Evolutionary conservation across 2,888 invertebrate genomes (phyloP), one percentile per base, ranked within the genome.

Genomic region (Chloroclysta siterata): DNA sequence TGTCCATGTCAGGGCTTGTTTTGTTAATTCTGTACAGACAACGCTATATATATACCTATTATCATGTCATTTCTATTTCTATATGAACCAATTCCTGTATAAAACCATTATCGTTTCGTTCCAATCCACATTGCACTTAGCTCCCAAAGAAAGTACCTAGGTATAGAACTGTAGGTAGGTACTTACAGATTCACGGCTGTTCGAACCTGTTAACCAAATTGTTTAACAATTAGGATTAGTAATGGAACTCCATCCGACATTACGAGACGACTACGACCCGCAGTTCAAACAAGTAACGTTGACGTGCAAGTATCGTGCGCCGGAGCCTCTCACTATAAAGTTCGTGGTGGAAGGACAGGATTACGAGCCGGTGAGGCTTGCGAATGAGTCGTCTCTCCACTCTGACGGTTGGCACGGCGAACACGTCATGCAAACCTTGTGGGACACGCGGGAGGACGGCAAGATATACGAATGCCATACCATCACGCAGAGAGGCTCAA

Each of bases 221-320:
- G 57, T 63, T 69, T 63, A 72, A 63, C 65, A 72, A 63, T 65
- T 88, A 91, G 91, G 90, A 71, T 78, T 90, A 72, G 73, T 89
- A 66, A 91, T 91, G 90, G 91, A 91, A 87, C 86, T 91, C 28
- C 88, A 87, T 63, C 90, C 90, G 50, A 82, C 81, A 63, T 81
- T 90, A 66, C 77, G 80, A 65, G 82, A 85, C 56, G 74, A 72
- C 54, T 68, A 72, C 42, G 65, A 74, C 42, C 71, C 77, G 64
- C 69, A 74, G 11, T 70, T 73, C 22, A 73, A 74, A 61, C 79
- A 69, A 51, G 86, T 90, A 33, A 85, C 82, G 0, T 80, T 90
- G 67, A 84, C 79, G 13, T 91, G 91, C 84, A 90, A 89, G 76
- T 91, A 91, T 69, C 78, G 84, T 54, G 90, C 90, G 3, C 88